phyloP scores from a whole-genome alignment of 2,888 invertebrate species.

The Synanthedon andrenaeformis region DNA sequence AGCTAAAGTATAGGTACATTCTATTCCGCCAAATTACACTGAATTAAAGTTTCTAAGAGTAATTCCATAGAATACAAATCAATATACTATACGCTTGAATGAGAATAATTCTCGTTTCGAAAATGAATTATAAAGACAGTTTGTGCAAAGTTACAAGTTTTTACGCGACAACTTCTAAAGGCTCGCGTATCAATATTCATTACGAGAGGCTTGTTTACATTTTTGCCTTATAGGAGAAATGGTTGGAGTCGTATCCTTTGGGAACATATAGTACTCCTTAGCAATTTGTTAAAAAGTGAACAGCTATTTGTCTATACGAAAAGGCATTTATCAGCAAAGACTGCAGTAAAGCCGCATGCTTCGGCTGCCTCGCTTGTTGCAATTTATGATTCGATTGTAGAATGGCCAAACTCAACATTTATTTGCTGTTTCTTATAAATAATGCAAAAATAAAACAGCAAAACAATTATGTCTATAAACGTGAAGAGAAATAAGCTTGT shows the following conservation, averaged over 20 bases:
- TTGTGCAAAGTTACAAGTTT: conserved; percentile 11
- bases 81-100: conserved; percentile 1
- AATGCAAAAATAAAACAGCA: conserved; percentile 9
- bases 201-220: conserved; percentile 29
- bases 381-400: conserved; percentile 41
- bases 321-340: conserved; percentile 36
- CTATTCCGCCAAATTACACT: too few species aligned
- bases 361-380: conserved; percentile 17
- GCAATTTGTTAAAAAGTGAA: conserved; percentile 40
- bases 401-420: conserved; percentile 11
- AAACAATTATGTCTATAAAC: conserved; percentile 6
- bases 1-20: too few species aligned
- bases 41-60: background rate
- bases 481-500: conserved; percentile 7
- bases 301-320: conserved; percentile 48
- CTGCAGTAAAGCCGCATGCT: conserved; percentile 21
- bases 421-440: conserved; percentile 15
- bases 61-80: background rate
- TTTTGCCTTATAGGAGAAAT: conserved; percentile 33
- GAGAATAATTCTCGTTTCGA: conserved; percentile 5
- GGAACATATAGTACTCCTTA: conserved; percentile 20
- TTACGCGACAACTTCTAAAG: conserved; percentile 21
- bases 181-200: conserved; percentile 41
- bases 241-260: conserved; percentile 19
- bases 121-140: conserved; percentile 8